A percentile compares a stretch with the other conserved stretches of the same genome.
Evolutionary conservation across 2,113 vertebrate species (phyloP).

Genomic region (Tragelaphus buxtoni): DNA sequence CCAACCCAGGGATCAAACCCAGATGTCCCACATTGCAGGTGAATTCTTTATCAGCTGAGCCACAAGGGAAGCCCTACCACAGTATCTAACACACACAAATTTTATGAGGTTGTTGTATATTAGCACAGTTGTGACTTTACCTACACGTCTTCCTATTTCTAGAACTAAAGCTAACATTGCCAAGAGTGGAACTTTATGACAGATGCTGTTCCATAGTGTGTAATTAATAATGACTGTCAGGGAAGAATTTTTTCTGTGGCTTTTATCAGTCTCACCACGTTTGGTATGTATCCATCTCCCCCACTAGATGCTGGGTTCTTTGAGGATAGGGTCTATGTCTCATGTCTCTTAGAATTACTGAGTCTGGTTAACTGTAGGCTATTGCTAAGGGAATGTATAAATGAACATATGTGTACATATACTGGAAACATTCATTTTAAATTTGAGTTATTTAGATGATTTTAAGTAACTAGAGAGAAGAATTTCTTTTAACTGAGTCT

Average conservation of each 20-base stretch:
- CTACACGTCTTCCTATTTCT: background rate
- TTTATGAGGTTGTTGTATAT: background rate
- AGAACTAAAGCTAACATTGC: background rate
- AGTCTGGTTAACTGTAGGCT: background rate
- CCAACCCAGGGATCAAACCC: background rate
- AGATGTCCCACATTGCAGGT: background rate
- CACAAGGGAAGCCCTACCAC: background rate
- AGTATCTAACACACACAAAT: background rate
- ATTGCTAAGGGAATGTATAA: background rate
- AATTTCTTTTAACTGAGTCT: background rate
- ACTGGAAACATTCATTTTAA: conserved; percentile 5
- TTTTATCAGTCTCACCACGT: background rate
- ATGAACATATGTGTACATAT: background rate
- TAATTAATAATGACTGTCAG: background rate
- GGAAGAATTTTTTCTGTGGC: background rate
- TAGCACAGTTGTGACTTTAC: background rate
- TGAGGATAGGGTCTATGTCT: background rate
- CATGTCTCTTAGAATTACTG: background rate
- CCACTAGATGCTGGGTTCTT: background rate
- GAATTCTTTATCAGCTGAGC: background rate
- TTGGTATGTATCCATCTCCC: background rate
- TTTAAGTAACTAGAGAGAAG: background rate
- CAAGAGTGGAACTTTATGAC: background rate
- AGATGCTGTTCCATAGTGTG: background rate
- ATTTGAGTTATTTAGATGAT: background rate